Conservation (phyloP, 2,113 vertebrate species). For the Mionectes macconnelli region DNA sequence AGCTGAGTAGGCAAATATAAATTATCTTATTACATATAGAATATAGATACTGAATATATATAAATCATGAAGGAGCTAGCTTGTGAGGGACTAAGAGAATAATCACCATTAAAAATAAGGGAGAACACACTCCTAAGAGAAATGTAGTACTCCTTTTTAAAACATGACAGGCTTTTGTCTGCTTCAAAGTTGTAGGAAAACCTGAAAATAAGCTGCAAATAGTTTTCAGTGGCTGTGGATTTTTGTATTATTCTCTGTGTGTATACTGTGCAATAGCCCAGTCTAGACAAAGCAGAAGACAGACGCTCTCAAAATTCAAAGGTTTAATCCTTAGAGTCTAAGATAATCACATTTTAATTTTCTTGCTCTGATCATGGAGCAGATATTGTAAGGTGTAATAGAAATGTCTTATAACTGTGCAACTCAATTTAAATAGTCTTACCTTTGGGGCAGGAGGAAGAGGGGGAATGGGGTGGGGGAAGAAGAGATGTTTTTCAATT, state of each 20-base stretch:
- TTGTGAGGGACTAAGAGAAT: background rate
- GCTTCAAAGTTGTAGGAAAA: background rate
- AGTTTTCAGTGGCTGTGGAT: background rate
- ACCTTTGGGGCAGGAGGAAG: background rate
- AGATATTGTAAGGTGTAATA: background rate
- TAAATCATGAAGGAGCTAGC: background rate
- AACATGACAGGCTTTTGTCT: background rate
- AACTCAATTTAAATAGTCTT: background rate
- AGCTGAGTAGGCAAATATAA: background rate
- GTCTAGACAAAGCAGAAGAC: background rate
- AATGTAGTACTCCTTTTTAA: background rate
- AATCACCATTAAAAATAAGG: background rate
- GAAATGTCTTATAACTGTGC: background rate
- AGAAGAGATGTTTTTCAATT: background rate
- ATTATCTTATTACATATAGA: background rate
- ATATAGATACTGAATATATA: background rate
- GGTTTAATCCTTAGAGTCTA: background rate
- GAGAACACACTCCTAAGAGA: background rate
- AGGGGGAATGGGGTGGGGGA: background rate
- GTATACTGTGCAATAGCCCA: accelerated
- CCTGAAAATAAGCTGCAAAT: background rate
- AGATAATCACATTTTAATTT: background rate
- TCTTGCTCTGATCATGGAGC: background rate
- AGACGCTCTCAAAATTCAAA: background rate
- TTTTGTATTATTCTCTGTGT: background rate